Evolutionary conservation across 2,888 invertebrate species (phyloP).

Genomic region (Pherbina coryleti): DNA sequence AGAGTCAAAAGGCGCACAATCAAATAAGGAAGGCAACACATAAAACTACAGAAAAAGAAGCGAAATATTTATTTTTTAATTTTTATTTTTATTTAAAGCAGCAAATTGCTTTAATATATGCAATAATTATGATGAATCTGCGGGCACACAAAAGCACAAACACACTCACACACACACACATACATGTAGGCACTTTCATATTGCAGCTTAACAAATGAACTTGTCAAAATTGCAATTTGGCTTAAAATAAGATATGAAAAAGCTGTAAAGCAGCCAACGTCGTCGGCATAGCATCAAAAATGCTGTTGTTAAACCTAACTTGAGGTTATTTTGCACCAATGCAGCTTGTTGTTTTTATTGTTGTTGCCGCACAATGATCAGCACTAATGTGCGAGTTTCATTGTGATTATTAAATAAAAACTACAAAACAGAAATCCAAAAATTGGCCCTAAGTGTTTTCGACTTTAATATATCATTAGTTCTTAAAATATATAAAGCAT

Average conservation of each 20-base stretch:
- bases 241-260: conserved; percentile 19
- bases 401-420: neutral
- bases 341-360: conserved; percentile 46
- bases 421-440: neutral
- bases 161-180: neutral
- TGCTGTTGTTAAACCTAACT: too few relatives aligned
- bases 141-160: neutral
- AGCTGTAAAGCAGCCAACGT: neutral
- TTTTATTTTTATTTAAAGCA: neutral
- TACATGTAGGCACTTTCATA: neutral
- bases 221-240: conserved; percentile 31
- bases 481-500: neutral
- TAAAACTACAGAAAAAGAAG: neutral
- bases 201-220: conserved; percentile 28
- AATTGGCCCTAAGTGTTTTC: neutral
- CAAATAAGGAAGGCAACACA: neutral
- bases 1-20: neutral
- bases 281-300: too few relatives aligned
- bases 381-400: neutral
- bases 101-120: conserved; percentile 29
- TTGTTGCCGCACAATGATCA: conserved; percentile 35
- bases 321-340: too few relatives aligned
- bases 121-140: conserved; percentile 17
- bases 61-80: neutral
- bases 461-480: neutral